Conservation (phyloP, 2,797 vertebrate species). For the Acipenser transmontanus region DNA sequence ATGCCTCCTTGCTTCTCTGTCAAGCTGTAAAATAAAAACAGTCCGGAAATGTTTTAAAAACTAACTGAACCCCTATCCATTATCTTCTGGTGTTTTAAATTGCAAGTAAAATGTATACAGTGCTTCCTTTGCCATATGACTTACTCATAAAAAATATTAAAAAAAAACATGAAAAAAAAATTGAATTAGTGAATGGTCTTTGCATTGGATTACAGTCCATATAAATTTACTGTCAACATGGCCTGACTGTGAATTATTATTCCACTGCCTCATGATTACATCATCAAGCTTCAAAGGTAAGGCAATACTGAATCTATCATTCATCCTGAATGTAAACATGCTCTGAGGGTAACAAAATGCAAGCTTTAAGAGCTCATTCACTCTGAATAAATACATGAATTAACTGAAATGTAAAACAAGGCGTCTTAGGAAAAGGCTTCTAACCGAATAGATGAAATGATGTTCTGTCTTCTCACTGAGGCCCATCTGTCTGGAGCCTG, state of each 20-base stretch:
- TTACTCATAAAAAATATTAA: not conserved
- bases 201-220: not conserved
- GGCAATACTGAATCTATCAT: not conserved
- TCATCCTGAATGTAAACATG: not conserved
- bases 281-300: not conserved
- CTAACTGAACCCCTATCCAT: not conserved
- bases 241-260: too few relatives aligned
- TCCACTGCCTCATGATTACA: too few relatives aligned
- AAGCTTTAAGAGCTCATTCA: not conserved
- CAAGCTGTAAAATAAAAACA: constrained; percentile 37
- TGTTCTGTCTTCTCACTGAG: constrained; percentile 42
- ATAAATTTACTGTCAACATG: too few relatives aligned
- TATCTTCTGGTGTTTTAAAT: not conserved
- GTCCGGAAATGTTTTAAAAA: too few relatives aligned
- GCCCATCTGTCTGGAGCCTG: constrained; percentile 36
- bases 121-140: not conserved
- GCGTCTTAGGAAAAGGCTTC: not conserved
- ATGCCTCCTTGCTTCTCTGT: constrained; percentile 46
- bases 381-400: not conserved
- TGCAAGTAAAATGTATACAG: not conserved
- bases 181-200: not conserved
- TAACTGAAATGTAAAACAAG: not conserved
- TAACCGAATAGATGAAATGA: constrained; percentile 53
- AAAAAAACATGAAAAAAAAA: not conserved
- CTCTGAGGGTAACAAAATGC: too few relatives aligned